A percentile compares a stretch with the other conserved stretches of the same genome.
Conservation (phyloP, 2,888 invertebrate genomes). For the Agriopis leucophaearia region DNA sequence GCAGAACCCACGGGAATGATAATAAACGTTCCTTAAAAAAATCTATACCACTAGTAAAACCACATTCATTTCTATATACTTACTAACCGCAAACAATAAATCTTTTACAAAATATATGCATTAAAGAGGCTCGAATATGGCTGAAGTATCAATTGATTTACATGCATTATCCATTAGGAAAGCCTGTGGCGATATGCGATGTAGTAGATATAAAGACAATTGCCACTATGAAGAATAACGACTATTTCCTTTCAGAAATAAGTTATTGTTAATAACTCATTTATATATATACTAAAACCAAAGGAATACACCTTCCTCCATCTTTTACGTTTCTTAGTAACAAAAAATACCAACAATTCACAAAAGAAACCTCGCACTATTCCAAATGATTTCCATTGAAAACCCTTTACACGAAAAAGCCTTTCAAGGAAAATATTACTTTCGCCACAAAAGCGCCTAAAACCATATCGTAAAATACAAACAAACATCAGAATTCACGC, state of each 20-base stretch:
- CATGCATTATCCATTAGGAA: constrained; percentile 58
- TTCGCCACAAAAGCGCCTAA: constrained; percentile 22
- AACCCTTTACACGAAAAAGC: constrained; percentile 34
- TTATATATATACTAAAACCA: not conserved
- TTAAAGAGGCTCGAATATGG: constrained; percentile 31
- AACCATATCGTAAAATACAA: constrained; percentile 24
- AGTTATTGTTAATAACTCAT: not conserved
- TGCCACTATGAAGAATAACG: not conserved
- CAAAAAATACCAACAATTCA: constrained; percentile 3
- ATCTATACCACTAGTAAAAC: not conserved
- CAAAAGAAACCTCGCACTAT: constrained; percentile 20
- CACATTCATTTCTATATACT: not conserved
- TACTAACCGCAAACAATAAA: not conserved
- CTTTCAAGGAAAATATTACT: constrained; percentile 21
- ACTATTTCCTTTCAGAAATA: not conserved
- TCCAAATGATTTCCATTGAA: constrained; percentile 15
- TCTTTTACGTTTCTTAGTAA: not conserved
- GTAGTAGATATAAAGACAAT: not conserved
- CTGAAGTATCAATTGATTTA: constrained; percentile 51
- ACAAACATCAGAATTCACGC: constrained; percentile 37
- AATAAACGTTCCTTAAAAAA: no score
- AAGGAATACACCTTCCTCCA: not conserved
- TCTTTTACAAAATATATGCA: constrained; percentile 7
- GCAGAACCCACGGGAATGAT: no score
- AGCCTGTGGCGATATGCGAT: constrained; percentile 44